These are phyloP conservation scores for Cheiracanthium punctorium DNA, from an alignment of 2,888 invertebrate genomes.

Conservation along the genomic window DNA sequence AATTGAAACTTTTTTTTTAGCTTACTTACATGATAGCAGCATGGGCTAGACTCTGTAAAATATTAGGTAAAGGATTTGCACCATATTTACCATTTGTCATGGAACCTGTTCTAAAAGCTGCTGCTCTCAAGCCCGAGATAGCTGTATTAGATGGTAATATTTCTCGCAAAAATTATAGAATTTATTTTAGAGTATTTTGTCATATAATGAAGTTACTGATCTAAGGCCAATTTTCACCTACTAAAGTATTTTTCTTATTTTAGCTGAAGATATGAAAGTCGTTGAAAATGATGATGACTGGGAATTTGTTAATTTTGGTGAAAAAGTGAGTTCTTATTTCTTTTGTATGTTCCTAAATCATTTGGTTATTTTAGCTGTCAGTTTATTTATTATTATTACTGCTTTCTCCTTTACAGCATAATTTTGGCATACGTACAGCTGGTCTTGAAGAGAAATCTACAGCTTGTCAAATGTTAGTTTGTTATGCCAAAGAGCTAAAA, in stretches of 20 bases:
- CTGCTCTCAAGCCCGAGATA: slow-evolving; percentile 94
- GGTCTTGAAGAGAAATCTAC: slow-evolving; percentile 97
- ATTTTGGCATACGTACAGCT: slow-evolving; percentile 94
- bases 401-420: slow-evolving; percentile 79
- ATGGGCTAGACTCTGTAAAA: slow-evolving; percentile 99
- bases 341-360: too few relatives aligned
- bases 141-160: slow-evolving; percentile 88
- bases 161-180: too few relatives aligned
- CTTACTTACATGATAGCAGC: slow-evolving; percentile 98
- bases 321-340: slow-evolving; percentile 81
- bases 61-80: slow-evolving; percentile 89
- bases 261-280: slow-evolving; percentile 81
- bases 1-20: slow-evolving; percentile 74
- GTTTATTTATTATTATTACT: neutral
- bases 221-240: too few relatives aligned
- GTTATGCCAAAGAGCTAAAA: slow-evolving; percentile 94
- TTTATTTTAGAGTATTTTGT: too few relatives aligned
- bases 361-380: too few relatives aligned
- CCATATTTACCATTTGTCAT: slow-evolving; percentile 96
- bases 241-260: slow-evolving; percentile 60
- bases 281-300: slow-evolving; percentile 92
- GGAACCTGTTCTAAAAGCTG: slow-evolving; percentile 93
- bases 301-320: slow-evolving; percentile 95
- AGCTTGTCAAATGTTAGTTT: slow-evolving; percentile 96
- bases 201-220: too few relatives aligned